These are phyloP conservation scores for Sebastes minor DNA, from an alignment of 2,797 vertebrate genomes.

Conservation along the genomic window DNA sequence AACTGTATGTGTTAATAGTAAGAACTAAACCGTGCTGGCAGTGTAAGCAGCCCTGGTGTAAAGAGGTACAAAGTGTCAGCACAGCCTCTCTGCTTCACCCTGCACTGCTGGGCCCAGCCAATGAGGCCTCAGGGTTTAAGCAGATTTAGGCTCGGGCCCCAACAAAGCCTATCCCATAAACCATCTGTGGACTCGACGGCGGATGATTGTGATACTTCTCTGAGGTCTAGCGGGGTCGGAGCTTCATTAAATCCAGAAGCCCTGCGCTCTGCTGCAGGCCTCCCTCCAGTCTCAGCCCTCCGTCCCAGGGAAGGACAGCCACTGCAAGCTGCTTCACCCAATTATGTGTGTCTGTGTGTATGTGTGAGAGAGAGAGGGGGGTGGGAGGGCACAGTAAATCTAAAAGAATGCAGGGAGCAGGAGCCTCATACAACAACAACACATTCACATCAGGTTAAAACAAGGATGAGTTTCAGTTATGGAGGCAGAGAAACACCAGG, in stretches of 20 bases:
- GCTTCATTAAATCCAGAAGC: constrained; percentile 74
- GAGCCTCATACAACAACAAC: constrained; percentile 24
- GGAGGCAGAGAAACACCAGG: constrained; percentile 4
- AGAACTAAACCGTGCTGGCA: not conserved
- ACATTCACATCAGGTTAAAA: constrained; percentile 14
- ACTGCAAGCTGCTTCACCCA: constrained; percentile 17
- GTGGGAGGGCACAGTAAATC: constrained; percentile 49
- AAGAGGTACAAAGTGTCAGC: constrained; percentile 14
- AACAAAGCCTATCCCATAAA: constrained; percentile 69
- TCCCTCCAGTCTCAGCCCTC: constrained; percentile 19
- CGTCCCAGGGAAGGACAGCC: constrained; percentile 16
- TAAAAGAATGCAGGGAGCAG: constrained; percentile 21
- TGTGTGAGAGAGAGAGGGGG: not conserved
- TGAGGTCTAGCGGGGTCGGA: constrained; percentile 59
- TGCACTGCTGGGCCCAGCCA: constrained; percentile 19
- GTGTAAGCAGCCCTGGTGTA: not conserved
- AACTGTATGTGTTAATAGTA: not conserved
- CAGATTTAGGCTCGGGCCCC: constrained; percentile 48
- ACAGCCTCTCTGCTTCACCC: not conserved
- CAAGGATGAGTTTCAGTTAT: constrained; percentile 6
- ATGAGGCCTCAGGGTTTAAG: constrained; percentile 45
- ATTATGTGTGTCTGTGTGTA: constrained; percentile 1
- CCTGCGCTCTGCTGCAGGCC: constrained; percentile 43
- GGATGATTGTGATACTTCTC: constrained; percentile 68
- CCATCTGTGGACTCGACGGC: constrained; percentile 57